Percentiles rank a stretch among this genome's conserved stretches.
These are phyloP conservation scores for Tribolium freemani DNA, from an alignment of 2,888 invertebrate genomes.

Conservation along the genomic window DNA sequence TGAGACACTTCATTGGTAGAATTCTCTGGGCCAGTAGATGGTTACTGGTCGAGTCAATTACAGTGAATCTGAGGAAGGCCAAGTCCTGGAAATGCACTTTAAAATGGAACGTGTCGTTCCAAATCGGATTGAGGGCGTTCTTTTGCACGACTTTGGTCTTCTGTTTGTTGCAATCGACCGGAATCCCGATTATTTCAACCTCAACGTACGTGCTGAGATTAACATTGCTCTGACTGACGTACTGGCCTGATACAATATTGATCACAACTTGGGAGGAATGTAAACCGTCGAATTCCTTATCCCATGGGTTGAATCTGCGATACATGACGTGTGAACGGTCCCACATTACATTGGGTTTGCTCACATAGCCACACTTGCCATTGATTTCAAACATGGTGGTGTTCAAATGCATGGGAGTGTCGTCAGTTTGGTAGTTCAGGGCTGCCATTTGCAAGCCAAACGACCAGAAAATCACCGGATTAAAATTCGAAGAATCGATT, in stretches of 20 bases:
- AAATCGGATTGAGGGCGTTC: slow-evolving; percentile 93
- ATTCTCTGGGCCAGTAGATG: slow-evolving; percentile 91
- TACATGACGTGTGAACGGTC: slow-evolving; percentile 84
- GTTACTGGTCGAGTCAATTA: slow-evolving; percentile 87
- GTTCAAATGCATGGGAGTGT: slow-evolving; percentile 89
- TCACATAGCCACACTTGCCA: slow-evolving; percentile 88
- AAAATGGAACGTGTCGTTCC: slow-evolving; percentile 90
- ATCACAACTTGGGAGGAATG: slow-evolving; percentile 85
- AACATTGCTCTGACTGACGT: slow-evolving; percentile 84
- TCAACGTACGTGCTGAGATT: slow-evolving; percentile 90
- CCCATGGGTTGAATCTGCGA: slow-evolving; percentile 90
- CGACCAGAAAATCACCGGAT: slow-evolving; percentile 95
- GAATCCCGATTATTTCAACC: slow-evolving; percentile 91
- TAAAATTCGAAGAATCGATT: slow-evolving; percentile 97
- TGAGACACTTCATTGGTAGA: slow-evolving; percentile 85
- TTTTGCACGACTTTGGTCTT: slow-evolving; percentile 86
- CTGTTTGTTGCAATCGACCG: slow-evolving; percentile 89
- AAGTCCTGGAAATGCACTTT: slow-evolving; percentile 89
- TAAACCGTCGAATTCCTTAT: slow-evolving; percentile 92
- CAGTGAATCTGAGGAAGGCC: slow-evolving; percentile 89
- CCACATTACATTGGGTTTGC: slow-evolving; percentile 94
- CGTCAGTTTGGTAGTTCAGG: slow-evolving; percentile 90
- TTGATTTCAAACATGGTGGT: slow-evolving; percentile 94
- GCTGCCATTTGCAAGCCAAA: slow-evolving; percentile 75
- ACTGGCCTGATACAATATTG: slow-evolving; percentile 92